Base-by-base conservation (phyloP, 2,888 invertebrate species). In the Elmis aenea region DNA sequence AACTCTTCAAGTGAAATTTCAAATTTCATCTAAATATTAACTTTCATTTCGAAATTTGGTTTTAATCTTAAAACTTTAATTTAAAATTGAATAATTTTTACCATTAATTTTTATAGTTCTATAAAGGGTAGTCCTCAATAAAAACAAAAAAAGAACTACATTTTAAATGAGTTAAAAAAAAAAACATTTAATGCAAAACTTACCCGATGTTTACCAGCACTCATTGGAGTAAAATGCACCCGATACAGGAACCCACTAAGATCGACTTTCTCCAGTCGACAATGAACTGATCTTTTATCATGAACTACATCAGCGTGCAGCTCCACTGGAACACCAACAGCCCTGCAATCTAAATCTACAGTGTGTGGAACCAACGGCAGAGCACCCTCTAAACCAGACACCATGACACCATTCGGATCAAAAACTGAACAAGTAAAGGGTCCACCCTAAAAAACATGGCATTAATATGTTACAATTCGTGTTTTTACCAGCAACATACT, bases 401-500 rank as follows among this genome's bases (percentile, higher is more conserved):
- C 83, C 40, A 86, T 83, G 5, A 95, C 87, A 12, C 90, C 89
- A 23, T 89, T 83, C 0, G 95, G 91, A 68, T 96, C 94, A 59
- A 91, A 96, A 0, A 95, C 94, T 55, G 92, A 86, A 62, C 97
- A 94, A 0, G 89, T 88, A 66, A 95, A 97, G 1, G 99, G 99
- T 10, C 94, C 94, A 36, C 96, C 96, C 74, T 86, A 71, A 13
- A 54, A 50, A 46, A 31, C 16, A 39, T 37, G 18, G 8, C 18
- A 18, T 18, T 18, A n/a, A n/a, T n/a, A n/a, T n/a, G 18, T 18
- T 6, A 5, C 18, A 18, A 18, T 6, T 18, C 18, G 8, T 6
- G 8, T 18, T 18, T 5, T 6, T 18, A 18, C 5, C 18, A 18
- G 14, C 13, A 13, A 21, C 21, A 33, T 54, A 76, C 77, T 66